Base-by-base conservation (phyloP, 2,888 invertebrate genomes). In the Heliconius ethilla region DNA sequence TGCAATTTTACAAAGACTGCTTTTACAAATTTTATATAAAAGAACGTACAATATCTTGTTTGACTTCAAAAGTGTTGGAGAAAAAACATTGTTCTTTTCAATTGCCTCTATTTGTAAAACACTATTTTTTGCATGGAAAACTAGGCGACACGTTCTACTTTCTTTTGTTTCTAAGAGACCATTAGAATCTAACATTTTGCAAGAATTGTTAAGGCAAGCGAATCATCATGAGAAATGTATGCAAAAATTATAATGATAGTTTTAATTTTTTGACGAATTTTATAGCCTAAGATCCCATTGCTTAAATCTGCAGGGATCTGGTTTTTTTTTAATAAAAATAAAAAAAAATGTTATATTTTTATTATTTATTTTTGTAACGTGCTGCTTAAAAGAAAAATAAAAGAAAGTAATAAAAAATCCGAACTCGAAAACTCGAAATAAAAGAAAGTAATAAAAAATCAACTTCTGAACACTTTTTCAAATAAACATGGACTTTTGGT, bases 11-110 rank as follows among this genome's bases (percentile, higher is more conserved):
- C 51, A 51, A 51, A 55, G 33, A 69, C 45, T 69, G 27, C 15
- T 59, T 25, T 40, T 63, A 15, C 59, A 59, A 59, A 59, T 73
- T 25, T 62, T 5, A 73, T 40, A 27, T 15, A 63, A 63, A 63
- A 63, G 18, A 62, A 27, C 62, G 59, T 73, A 37, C 55, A 62
- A n/a, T 33, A 70, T 70, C 55, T 45, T 40, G 40, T 72, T 59
- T 33, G 72, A 59, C 22, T 72, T 59, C 29, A 37, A 72, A 62
- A 65, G 63, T 74, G 74, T 74, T 5, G 27, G 45, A 62, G 63
- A 74, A 63, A 59, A 74, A 74, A 65, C 74, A 74, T 74, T 74
- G 74, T 74, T 74, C 74, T 74, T 74, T 74, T 74, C 74, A 74
- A 65, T 74, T 74, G 74, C 74, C 63, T 74, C 63, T 74, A 74